Conservation (phyloP, 2,888 invertebrate genomes). For the Bruchidius siliquastri region DNA sequence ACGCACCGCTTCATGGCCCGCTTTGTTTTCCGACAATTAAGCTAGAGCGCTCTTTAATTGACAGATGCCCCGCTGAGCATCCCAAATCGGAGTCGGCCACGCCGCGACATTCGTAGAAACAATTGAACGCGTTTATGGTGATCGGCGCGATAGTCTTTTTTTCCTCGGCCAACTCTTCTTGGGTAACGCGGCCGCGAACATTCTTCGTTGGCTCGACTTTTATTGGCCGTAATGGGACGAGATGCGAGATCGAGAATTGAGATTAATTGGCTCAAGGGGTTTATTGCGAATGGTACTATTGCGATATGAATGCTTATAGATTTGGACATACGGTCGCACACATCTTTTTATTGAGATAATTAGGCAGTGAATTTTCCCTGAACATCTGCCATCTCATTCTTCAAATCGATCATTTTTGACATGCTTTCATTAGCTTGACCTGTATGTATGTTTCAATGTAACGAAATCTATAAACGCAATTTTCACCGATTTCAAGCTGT, state of each 20-base stretch:
- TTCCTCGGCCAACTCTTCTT: neutral
- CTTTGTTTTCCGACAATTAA: neutral
- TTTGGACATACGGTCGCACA: neutral
- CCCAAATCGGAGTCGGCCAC: neutral
- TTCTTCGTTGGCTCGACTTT: neutral
- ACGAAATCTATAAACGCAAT: too few species aligned
- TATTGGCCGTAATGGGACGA: neutral
- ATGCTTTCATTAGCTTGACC: too few species aligned
- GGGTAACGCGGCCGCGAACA: neutral
- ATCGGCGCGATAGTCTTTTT: neutral
- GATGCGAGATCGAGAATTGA: neutral
- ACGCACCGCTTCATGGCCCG: neutral
- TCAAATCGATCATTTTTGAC: too few species aligned
- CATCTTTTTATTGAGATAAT: too few species aligned
- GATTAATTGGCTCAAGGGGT: neutral
- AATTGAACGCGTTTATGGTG: neutral
- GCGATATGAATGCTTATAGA: neutral
- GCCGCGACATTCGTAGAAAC: neutral
- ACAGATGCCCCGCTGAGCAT: neutral
- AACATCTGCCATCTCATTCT: too few species aligned
- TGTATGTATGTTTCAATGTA: too few species aligned
- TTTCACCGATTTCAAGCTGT: too few species aligned
- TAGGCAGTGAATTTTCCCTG: too few species aligned
- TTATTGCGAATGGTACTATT: neutral
- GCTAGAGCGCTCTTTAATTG: neutral